Conservation (phyloP, 2,113 vertebrate genomes). For the Tricholaema leucomelas region DNA sequence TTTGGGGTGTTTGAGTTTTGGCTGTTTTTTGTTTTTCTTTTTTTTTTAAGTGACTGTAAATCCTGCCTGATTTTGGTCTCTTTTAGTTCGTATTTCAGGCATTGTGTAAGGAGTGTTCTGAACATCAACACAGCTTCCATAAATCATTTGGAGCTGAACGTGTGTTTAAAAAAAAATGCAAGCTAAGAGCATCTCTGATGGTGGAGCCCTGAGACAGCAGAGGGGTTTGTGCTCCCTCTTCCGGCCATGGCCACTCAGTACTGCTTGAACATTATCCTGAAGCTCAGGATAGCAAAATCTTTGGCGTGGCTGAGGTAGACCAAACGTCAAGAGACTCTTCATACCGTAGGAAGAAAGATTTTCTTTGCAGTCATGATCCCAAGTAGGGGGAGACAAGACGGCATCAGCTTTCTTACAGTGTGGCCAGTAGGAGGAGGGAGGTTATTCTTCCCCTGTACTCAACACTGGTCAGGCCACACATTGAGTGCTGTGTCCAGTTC, state of each 20-base stretch:
- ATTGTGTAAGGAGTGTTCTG: neutral
- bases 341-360: neutral
- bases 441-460: too few species aligned
- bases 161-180: neutral
- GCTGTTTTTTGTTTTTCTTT: neutral
- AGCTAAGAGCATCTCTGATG: neutral
- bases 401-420: neutral
- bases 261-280: neutral
- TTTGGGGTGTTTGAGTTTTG: neutral
- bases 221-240: conserved; percentile 49
- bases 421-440: too few species aligned
- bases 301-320: neutral
- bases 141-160: conserved; percentile 25
- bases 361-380: neutral
- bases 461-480: too few species aligned
- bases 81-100: neutral
- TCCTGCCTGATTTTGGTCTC: neutral
- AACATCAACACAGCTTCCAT: conserved; percentile 29
- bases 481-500: too few species aligned
- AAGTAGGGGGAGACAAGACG: neutral
- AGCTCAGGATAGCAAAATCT: neutral
- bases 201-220: neutral
- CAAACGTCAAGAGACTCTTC: neutral
- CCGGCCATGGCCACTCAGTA: neutral
- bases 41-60: conserved; percentile 4